Evolutionary conservation across 2,113 vertebrate species (phyloP).

Genomic region (Xiphorhynchus elegans): DNA sequence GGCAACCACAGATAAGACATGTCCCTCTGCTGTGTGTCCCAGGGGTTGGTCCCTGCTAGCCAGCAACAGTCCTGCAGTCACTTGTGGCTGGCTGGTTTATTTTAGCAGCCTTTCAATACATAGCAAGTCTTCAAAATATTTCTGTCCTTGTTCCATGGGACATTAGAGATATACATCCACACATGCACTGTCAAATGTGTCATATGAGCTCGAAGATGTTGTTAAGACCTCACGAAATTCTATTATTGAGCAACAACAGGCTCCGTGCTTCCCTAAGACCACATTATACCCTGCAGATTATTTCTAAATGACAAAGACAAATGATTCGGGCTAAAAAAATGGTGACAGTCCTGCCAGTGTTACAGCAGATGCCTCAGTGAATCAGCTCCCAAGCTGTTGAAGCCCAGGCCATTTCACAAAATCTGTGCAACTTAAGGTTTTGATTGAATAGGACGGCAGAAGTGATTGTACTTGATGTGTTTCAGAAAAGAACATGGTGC

Average conservation of each 20-base stretch:
- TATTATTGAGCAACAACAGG: slow-evolving; percentile 46
- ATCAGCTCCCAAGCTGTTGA: slow-evolving; percentile 58
- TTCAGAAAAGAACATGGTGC: slow-evolving; percentile 31
- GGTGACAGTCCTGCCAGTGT: slow-evolving; percentile 34
- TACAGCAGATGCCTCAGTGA: slow-evolving; percentile 63
- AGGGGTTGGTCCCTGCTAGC: background rate
- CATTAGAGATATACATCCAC: background rate
- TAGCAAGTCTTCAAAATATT: background rate
- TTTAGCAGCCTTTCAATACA: background rate
- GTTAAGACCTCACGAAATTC: slow-evolving; percentile 20
- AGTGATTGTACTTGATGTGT: slow-evolving; percentile 39
- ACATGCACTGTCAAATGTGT: background rate
- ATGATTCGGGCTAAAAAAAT: slow-evolving; percentile 18
- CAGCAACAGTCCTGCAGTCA: background rate
- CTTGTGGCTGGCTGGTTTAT: background rate
- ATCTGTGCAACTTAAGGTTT: slow-evolving; percentile 29
- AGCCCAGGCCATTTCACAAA: slow-evolving; percentile 47
- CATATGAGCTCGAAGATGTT: background rate
- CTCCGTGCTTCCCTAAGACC: slow-evolving; percentile 45
- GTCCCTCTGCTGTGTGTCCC: background rate
- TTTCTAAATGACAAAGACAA: slow-evolving; percentile 64
- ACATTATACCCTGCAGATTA: slow-evolving; percentile 35
- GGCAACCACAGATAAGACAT: background rate
- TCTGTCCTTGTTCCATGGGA: background rate
- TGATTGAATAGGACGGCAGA: slow-evolving; percentile 50